Percentiles rank a stretch among this genome's conserved stretches.
phyloP scores from a whole-genome alignment of 1,140 invertebrate species.

The Wiebesia pumilae region DNA sequence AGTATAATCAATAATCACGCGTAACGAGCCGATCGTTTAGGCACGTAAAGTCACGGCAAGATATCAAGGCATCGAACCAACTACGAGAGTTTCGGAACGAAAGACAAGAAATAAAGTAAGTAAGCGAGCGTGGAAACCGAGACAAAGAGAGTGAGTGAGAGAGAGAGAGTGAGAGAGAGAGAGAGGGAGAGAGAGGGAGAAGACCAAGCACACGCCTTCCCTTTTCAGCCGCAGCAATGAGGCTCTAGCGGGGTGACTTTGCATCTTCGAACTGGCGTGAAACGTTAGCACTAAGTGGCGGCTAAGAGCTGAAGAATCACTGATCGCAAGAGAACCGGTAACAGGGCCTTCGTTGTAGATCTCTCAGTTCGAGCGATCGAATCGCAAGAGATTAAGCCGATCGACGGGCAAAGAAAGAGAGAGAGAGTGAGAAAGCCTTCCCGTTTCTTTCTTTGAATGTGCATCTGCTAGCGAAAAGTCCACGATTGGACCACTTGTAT shows the following conservation, averaged over 20 bases:
- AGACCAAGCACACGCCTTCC: neutral
- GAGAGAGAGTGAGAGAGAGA: neutral
- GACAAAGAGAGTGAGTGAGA: neutral
- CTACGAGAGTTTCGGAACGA: neutral
- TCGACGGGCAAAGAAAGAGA: neutral
- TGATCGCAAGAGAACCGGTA: slow-evolving; percentile 24
- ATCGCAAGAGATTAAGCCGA: neutral
- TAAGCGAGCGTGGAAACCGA: neutral
- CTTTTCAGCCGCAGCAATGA: neutral
- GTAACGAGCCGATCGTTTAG: slow-evolving; percentile 48
- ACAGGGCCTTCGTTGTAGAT: slow-evolving; percentile 25
- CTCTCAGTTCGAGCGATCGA: slow-evolving; percentile 4
- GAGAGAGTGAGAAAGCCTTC: neutral
- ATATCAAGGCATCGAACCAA: slow-evolving; percentile 30
- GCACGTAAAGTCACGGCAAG: neutral
- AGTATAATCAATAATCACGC: slow-evolving; percentile 49
- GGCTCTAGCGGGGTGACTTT: slow-evolving; percentile 31
- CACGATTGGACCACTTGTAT: neutral
- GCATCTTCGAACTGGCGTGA: slow-evolving; percentile 35
- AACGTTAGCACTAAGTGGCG: slow-evolving; percentile 45
- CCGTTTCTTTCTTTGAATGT: neutral
- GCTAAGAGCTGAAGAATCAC: slow-evolving; percentile 41
- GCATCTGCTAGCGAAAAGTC: neutral
- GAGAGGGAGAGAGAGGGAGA: neutral
- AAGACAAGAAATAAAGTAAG: slow-evolving; percentile 4